phyloP scores from a whole-genome alignment of 2,113 vertebrate species.

The Pica pica region DNA sequence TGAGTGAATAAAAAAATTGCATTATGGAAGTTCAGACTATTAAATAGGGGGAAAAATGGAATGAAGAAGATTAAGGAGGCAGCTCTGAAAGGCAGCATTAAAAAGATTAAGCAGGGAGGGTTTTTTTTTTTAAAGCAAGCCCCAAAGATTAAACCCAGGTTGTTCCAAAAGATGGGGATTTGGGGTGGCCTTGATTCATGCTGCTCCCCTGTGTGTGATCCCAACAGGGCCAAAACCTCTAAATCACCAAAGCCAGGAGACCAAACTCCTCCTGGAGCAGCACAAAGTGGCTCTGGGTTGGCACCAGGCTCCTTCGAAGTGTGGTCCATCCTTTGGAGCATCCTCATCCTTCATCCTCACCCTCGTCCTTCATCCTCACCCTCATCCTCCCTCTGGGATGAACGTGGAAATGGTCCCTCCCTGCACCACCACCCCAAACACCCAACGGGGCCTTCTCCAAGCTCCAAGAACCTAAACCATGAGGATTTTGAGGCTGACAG shows the following conservation, averaged over 20 bases:
- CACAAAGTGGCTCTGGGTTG: background rate
- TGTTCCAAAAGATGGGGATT: background rate
- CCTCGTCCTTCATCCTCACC: background rate
- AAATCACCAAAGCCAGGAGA: background rate
- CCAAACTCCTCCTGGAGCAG: background rate
- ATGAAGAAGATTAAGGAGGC: constrained; percentile 55
- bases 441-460: background rate
- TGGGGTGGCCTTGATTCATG: background rate
- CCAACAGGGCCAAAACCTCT: background rate
- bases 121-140: background rate
- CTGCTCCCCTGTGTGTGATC: background rate
- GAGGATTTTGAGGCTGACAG: background rate
- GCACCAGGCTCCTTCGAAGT: background rate
- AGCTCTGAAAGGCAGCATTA: constrained; percentile 46
- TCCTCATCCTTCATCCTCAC: background rate
- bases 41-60: constrained; percentile 13
- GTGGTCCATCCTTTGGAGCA: background rate
- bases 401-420: background rate
- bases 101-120: constrained; percentile 29
- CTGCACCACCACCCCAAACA: background rate
- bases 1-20: constrained; percentile 53
- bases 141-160: background rate
- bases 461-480: background rate
- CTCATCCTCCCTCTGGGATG: background rate
- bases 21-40: constrained; percentile 46